Percentiles rank a stretch among this genome's conserved stretches.
These are phyloP conservation scores for Butastur rufipennis DNA, from an alignment of 2,113 vertebrate genomes.

Conservation along the genomic window DNA sequence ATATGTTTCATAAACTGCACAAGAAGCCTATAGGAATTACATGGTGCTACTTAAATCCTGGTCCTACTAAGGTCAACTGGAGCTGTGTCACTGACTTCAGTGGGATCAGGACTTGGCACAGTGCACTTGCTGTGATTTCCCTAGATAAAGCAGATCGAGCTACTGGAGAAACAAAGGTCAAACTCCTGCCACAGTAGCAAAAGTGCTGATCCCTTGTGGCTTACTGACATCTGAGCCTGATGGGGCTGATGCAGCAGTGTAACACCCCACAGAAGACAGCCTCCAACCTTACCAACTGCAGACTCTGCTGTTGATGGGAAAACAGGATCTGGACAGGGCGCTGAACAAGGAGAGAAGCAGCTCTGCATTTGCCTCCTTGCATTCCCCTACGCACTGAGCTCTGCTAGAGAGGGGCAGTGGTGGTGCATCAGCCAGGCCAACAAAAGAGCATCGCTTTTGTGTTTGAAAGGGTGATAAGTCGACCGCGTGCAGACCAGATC, in stretches of 20 bases:
- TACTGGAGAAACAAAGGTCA: not conserved
- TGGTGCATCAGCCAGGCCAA: not conserved
- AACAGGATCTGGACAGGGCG: not conserved
- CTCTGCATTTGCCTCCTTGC: not conserved
- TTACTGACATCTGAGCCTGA: not conserved
- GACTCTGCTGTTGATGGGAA: not conserved
- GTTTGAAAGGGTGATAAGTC: not conserved
- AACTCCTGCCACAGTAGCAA: not conserved
- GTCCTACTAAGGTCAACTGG: not conserved
- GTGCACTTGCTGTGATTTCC: not conserved
- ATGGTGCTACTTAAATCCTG: not conserved
- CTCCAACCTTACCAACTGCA: not conserved
- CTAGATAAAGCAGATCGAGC: not conserved
- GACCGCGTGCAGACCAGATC: not conserved
- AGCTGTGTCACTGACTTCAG: not conserved
- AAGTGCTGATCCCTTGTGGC: not conserved
- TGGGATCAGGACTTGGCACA: constrained; percentile 1
- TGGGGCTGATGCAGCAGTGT: not conserved
- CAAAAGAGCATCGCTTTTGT: not conserved
- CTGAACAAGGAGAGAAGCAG: not conserved
- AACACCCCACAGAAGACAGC: not conserved
- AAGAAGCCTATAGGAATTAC: not conserved
- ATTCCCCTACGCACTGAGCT: not conserved
- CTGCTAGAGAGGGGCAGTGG: not conserved
- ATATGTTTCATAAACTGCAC: constrained; percentile 27